Evolutionary conservation across 1,140 invertebrate species (phyloP).

Genomic region (Drosophila seguyi): DNA sequence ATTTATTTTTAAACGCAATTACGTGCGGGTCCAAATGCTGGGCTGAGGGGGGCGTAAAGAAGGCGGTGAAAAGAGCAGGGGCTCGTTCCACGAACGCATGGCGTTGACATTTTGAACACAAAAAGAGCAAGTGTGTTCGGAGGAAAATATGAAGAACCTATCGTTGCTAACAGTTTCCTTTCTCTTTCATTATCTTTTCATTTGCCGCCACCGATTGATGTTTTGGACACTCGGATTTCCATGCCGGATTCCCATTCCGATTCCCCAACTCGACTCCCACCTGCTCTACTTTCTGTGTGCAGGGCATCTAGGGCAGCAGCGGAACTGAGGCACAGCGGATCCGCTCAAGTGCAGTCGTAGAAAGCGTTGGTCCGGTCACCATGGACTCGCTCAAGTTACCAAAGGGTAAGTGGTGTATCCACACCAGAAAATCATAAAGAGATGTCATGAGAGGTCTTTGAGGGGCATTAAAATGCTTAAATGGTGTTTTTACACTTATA

Average conservation of each 20-base stretch:
- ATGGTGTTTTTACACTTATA: conserved; percentile 1
- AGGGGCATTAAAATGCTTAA: background rate
- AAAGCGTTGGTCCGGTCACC: conserved; percentile 61
- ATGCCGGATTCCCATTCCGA: background rate
- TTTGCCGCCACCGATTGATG: conserved; percentile 67
- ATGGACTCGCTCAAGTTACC: conserved; percentile 84
- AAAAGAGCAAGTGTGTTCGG: conserved; percentile 27
- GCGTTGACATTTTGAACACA: conserved; percentile 59
- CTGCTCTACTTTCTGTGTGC: conserved; percentile 61
- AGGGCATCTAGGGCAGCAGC: conserved; percentile 69
- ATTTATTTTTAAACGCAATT: conserved; percentile 82
- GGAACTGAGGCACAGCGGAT: conserved; percentile 49
- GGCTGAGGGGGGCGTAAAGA: background rate
- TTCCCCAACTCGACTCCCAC: conserved; percentile 3
- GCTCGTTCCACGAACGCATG: conserved; percentile 26
- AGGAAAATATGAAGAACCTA: conserved; percentile 73
- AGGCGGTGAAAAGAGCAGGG: background rate
- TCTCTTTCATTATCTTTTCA: conserved; percentile 59
- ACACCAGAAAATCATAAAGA: background rate
- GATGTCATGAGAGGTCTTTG: background rate
- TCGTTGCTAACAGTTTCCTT: conserved; percentile 43
- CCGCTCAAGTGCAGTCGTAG: conserved; percentile 73
- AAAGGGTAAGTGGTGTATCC: conserved; percentile 68
- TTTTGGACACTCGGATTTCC: conserved; percentile 45
- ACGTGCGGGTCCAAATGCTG: conserved; percentile 41